These are phyloP conservation scores for Nemoura dubitans DNA, from an alignment of 2,888 invertebrate species.

Conservation along the genomic window DNA sequence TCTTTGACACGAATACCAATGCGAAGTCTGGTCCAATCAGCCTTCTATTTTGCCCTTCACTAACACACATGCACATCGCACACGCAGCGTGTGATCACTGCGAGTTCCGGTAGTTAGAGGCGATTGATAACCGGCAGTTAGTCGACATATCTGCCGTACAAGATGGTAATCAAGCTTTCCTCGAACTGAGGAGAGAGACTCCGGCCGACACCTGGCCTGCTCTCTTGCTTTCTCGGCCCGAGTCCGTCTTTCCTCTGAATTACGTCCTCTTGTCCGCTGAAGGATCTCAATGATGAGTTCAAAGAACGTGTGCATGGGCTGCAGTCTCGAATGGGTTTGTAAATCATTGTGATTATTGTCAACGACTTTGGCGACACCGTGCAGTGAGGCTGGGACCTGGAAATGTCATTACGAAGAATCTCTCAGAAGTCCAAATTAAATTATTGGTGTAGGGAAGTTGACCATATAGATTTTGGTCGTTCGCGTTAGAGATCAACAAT, in stretches of 20 bases:
- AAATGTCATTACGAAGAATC: too few relatives aligned
- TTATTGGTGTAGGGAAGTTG: too few relatives aligned
- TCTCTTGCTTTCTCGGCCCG: too few relatives aligned
- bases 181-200: background rate
- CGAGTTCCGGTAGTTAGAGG: background rate
- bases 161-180: background rate
- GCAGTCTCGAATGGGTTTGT: background rate
- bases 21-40: background rate
- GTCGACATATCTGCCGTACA: background rate
- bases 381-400: too few relatives aligned
- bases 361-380: background rate
- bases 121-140: conserved; percentile 3
- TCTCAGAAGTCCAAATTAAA: too few relatives aligned
- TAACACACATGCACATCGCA: background rate
- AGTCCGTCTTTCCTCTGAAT: too few relatives aligned
- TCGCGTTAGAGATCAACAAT: too few relatives aligned
- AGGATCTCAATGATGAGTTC: too few relatives aligned
- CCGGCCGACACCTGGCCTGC: background rate
- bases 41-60: background rate
- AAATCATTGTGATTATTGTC: background rate
- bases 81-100: background rate
- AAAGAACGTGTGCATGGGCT: too few relatives aligned
- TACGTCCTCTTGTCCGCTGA: too few relatives aligned
- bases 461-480: too few relatives aligned
- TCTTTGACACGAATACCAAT: background rate